These are phyloP conservation scores for Melanaphis sacchari DNA, from an alignment of 1,140 invertebrate species.

Conservation along the genomic window DNA sequence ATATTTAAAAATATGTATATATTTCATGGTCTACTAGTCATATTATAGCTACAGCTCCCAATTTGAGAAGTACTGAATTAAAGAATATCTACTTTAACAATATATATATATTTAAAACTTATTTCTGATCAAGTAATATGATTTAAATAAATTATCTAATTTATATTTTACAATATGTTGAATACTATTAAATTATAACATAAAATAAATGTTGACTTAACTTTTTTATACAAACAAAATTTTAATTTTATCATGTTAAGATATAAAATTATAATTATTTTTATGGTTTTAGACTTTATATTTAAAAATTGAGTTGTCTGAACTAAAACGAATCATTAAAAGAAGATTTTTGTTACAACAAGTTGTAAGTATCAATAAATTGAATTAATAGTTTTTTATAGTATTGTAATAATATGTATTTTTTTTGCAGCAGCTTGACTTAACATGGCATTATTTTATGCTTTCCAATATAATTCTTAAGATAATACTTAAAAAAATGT, in stretches of 20 bases:
- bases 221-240: not conserved
- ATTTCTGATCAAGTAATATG: not conserved
- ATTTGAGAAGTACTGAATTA: too few relatives aligned
- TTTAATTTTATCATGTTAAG: not conserved
- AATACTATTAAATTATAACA: too few relatives aligned
- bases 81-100: too few relatives aligned
- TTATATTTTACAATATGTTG: not conserved
- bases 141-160: not conserved
- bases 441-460: not conserved
- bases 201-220: not conserved
- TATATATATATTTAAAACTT: too few relatives aligned
- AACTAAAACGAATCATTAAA: conserved; percentile 77
- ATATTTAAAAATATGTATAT: too few relatives aligned
- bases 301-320: conserved; percentile 77
- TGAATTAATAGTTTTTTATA: not conserved
- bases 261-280: not conserved
- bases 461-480: not conserved
- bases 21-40: too few relatives aligned
- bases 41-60: too few relatives aligned
- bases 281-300: conserved; percentile 76
- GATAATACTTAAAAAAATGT: not conserved
- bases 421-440: not conserved
- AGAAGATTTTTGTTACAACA: conserved; percentile 83
- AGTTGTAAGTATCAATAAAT: conserved; percentile 72
- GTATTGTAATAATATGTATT: not conserved